Conservation (phyloP, 2,888 invertebrate genomes). For the Euplagia quadripunctaria region DNA sequence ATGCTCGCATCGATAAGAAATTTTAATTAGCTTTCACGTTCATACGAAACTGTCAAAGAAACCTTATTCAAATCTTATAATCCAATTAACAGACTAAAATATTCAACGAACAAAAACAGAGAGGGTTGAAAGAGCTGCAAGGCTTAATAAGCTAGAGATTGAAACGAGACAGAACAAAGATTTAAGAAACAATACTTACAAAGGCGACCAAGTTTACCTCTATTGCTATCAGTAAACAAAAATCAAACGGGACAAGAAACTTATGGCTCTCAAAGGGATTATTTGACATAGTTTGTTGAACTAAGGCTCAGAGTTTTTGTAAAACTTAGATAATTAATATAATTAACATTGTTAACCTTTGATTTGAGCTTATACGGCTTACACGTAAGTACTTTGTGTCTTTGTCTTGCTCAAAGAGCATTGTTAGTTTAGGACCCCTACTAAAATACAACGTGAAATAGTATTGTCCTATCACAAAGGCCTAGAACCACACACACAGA, state of each 20-base stretch:
- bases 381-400: conserved; percentile 43
- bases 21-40: conserved; percentile 51
- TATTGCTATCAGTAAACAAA: conserved; percentile 35
- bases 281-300: conserved; percentile 33
- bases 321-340: conserved; percentile 35
- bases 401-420: conserved; percentile 38
- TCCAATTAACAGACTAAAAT: conserved; percentile 64
- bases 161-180: conserved; percentile 52
- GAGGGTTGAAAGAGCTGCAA: conserved; percentile 55
- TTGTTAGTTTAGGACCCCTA: conserved; percentile 50
- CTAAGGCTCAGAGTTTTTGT: conserved; percentile 19
- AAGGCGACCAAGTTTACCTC: conserved; percentile 31
- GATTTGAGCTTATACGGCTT: conserved; percentile 41
- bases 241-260: conserved; percentile 35
- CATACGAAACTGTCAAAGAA: conserved; percentile 49
- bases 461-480: conserved; percentile 32
- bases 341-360: conserved; percentile 44
- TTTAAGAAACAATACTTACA: conserved; percentile 49
- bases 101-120: conserved; percentile 62
- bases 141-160: conserved; percentile 54
- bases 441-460: conserved; percentile 42
- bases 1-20: conserved; percentile 46
- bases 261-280: conserved; percentile 25
- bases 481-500: conserved; percentile 17
- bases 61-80: conserved; percentile 59